Evolutionary conservation across 2,113 vertebrate genomes (phyloP).

Genomic region (Abramis brama): DNA sequence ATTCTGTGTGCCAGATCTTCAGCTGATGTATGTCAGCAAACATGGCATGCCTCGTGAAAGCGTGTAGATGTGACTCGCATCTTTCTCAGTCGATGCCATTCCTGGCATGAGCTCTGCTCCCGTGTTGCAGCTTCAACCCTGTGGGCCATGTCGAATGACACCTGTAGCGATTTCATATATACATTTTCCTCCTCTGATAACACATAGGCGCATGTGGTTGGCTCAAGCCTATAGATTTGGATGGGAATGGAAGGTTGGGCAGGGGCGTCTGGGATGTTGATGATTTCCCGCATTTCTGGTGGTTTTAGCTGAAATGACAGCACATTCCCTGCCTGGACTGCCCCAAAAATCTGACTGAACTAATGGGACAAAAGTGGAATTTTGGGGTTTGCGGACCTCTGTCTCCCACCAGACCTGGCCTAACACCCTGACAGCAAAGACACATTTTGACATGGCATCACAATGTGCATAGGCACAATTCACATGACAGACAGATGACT

Average conservation of each 20-base stretch:
- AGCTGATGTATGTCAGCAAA: conserved; percentile 18
- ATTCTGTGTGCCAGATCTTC: conserved; percentile 25
- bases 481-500: no score
- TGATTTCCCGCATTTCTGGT: conserved; percentile 19
- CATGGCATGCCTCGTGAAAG: conserved; percentile 34
- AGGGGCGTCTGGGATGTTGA: conserved; percentile 33
- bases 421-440: no score
- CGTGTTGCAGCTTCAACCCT: conserved; percentile 37
- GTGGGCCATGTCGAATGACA: conserved; percentile 27
- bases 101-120: conserved; percentile 36
- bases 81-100: conserved; percentile 37
- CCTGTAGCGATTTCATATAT: background rate
- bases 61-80: conserved; percentile 31
- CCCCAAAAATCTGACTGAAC: conserved; percentile 31
- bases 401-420: no score
- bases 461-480: no score
- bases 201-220: conserved; percentile 22
- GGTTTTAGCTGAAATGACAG: conserved; percentile 37
- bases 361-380: conserved; percentile 10
- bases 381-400: no score
- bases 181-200: conserved; percentile 17
- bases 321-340: conserved; percentile 32
- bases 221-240: conserved; percentile 28
- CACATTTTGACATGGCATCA: no score
- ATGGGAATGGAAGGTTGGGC: background rate